Evolutionary conservation across 2,113 vertebrate genomes (phyloP).

Genomic region (Terrapene triunguis): DNA sequence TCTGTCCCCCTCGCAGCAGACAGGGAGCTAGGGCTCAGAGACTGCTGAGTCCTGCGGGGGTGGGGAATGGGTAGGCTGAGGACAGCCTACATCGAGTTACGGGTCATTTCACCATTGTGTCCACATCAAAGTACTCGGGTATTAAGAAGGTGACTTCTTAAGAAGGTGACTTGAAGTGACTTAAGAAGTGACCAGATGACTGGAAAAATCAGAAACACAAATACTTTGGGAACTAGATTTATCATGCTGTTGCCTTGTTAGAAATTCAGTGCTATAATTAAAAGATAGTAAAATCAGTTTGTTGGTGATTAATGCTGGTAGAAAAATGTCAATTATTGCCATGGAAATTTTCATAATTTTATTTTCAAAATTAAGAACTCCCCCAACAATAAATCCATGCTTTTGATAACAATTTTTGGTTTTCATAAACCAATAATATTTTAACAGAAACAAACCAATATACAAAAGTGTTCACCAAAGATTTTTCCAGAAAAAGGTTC

Average conservation of each 20-base stretch:
- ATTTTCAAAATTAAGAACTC: not conserved
- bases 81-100: no score
- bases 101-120: no score
- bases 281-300: not conserved
- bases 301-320: not conserved
- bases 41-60: not conserved
- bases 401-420: not conserved
- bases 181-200: rapidly evolving
- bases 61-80: not conserved
- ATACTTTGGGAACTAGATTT: not conserved
- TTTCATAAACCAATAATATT: not conserved
- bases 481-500: not conserved
- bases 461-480: not conserved
- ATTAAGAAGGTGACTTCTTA: not conserved
- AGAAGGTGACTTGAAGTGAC: no score
- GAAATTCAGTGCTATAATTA: not conserved
- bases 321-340: not conserved
- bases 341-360: not conserved
- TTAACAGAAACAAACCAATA: not conserved
- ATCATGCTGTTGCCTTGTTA: not conserved
- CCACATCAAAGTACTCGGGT: not conserved
- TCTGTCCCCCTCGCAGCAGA: no score
- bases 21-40: not conserved
- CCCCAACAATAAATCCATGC: not conserved
- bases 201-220: not conserved